Evolutionary conservation across 2,888 invertebrate species (phyloP).

Genomic region (Oasisia sp.): DNA sequence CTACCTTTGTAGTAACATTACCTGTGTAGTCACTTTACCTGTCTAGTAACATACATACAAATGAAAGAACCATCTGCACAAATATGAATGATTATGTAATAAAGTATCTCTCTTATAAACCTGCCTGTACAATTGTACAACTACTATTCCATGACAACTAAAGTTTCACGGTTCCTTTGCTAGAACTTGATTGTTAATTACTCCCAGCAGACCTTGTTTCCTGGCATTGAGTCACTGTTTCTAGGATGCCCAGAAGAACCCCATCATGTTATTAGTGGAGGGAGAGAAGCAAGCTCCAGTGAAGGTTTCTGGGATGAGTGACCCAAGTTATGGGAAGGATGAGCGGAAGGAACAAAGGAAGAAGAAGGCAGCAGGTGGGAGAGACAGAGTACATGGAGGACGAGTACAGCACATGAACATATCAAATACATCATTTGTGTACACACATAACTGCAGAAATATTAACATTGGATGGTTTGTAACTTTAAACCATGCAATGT

Average conservation of each 20-base stretch:
- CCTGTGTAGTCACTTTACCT: too few relatives aligned
- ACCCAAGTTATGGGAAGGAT: conserved; percentile 53
- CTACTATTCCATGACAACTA: too few relatives aligned
- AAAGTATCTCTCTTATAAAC: too few relatives aligned
- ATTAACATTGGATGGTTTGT: too few relatives aligned
- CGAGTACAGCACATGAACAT: background rate
- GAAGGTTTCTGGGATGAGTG: conserved; percentile 31
- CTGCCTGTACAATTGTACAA: too few relatives aligned
- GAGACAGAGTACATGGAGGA: background rate
- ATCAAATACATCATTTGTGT: background rate
- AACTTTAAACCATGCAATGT: too few relatives aligned
- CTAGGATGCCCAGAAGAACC: conserved; percentile 52
- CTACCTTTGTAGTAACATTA: too few relatives aligned
- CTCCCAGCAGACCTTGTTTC: background rate
- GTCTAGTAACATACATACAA: background rate
- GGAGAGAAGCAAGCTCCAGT: conserved; percentile 23
- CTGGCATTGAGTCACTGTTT: background rate
- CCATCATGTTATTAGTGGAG: conserved; percentile 28
- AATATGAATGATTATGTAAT: too few relatives aligned
- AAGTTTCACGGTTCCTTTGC: too few relatives aligned
- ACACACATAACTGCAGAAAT: background rate
- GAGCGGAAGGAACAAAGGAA: conserved; percentile 88
- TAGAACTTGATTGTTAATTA: too few relatives aligned
- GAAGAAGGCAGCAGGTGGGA: conserved; percentile 83
- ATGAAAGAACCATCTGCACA: background rate